Conservation (phyloP, 64 coral and sea anemone genomes). For the Actinia tenebrosa region DNA sequence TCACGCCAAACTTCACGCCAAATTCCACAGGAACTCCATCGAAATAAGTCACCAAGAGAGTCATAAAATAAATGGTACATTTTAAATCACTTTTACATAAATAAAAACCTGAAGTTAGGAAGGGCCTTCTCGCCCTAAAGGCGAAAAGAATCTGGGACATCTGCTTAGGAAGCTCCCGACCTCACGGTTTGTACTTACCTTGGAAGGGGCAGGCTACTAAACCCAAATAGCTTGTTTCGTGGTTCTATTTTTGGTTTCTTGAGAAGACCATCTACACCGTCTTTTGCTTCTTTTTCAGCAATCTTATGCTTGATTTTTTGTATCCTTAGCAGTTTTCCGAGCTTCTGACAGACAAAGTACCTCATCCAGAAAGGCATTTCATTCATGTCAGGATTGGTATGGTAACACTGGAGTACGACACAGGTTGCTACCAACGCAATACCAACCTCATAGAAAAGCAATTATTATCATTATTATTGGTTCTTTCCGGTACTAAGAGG, state of each 20-base stretch:
- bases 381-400: slow-evolving; percentile 49
- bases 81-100: too few species aligned
- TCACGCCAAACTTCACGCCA: too few species aligned
- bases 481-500: too few species aligned
- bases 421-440: slow-evolving; percentile 55
- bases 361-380: slow-evolving; percentile 74
- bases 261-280: not conserved
- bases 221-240: slow-evolving; percentile 20
- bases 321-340: slow-evolving; percentile 43
- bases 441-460: slow-evolving; percentile 41
- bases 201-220: not conserved
- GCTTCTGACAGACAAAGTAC: slow-evolving; percentile 35
- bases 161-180: too few species aligned
- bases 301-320: slow-evolving; percentile 8
- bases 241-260: not conserved
- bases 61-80: too few species aligned
- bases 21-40: too few species aligned
- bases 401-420: slow-evolving; percentile 52
- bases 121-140: too few species aligned
- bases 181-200: not conserved
- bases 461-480: too few species aligned
- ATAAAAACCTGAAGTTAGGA: too few species aligned
- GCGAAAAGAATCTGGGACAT: too few species aligned
- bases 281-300: slow-evolving; percentile 21
- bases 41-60: too few species aligned